These are phyloP conservation scores for Lepidostoma basale DNA, from an alignment of 1,140 invertebrate genomes.

Conservation along the genomic window DNA sequence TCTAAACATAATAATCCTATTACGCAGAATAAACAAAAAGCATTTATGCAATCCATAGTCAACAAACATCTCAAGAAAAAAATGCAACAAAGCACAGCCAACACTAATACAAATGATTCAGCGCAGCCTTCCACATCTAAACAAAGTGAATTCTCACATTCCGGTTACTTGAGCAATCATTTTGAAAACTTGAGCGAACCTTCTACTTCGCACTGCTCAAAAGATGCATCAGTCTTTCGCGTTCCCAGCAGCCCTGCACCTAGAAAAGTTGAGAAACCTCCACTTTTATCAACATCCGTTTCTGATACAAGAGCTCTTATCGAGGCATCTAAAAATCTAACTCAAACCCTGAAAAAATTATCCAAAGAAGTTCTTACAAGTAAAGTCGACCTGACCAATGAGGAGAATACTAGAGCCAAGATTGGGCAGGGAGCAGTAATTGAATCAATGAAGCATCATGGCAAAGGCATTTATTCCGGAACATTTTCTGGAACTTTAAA, in stretches of 20 bases:
- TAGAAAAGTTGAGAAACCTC: slow-evolving; percentile 21
- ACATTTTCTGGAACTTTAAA: slow-evolving; percentile 88
- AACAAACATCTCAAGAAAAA: slow-evolving; percentile 59
- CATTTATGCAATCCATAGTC: slow-evolving; percentile 59
- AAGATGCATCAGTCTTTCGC: slow-evolving; percentile 40
- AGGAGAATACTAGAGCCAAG: slow-evolving; percentile 57
- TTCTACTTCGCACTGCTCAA: slow-evolving; percentile 53
- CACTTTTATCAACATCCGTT: slow-evolving; percentile 47
- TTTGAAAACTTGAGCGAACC: slow-evolving; percentile 49
- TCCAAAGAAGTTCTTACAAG: slow-evolving; percentile 85
- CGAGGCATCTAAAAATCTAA: slow-evolving; percentile 88
- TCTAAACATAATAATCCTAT: slow-evolving; percentile 60
- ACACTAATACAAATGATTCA: slow-evolving; percentile 36
- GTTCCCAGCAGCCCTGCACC: slow-evolving; percentile 3
- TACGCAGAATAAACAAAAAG: slow-evolving; percentile 58
- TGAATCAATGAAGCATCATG: slow-evolving; percentile 91
- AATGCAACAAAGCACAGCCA: slow-evolving; percentile 49
- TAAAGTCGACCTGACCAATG: slow-evolving; percentile 62
- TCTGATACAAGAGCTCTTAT: slow-evolving; percentile 78
- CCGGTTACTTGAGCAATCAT: slow-evolving; percentile 49
- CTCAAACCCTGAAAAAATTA: slow-evolving; percentile 87
- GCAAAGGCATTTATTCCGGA: slow-evolving; percentile 86
- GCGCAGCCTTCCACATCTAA: slow-evolving; percentile 56
- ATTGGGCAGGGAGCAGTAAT: slow-evolving; percentile 83
- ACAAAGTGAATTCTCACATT: slow-evolving; percentile 52